phyloP scores from a whole-genome alignment of 2,797 vertebrate genomes.

The Poeciliopsis infans region DNA sequence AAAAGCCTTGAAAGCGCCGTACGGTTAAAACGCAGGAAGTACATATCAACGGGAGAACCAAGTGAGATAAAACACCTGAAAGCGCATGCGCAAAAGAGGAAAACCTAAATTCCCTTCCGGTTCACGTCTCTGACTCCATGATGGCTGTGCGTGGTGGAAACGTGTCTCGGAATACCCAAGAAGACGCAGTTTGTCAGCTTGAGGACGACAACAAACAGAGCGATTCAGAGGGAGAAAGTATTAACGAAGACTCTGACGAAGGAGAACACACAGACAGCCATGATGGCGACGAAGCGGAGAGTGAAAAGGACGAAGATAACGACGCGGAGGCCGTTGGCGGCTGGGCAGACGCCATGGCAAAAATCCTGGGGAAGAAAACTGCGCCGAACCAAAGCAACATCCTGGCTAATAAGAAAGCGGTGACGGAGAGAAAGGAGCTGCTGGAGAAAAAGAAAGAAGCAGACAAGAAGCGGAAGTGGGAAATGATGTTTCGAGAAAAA shows the following conservation, averaged over 20 bases:
- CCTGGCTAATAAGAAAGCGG: conserved; percentile 87
- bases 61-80: neutral
- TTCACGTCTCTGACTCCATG: neutral
- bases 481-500: conserved; percentile 93
- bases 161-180: neutral
- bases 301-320: conserved; percentile 3
- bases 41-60: neutral
- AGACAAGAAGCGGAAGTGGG: conserved; percentile 89
- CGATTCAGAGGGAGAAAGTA: conserved; percentile 29
- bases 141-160: neutral
- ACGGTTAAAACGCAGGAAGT: neutral
- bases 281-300: conserved; percentile 21
- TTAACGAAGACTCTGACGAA: conserved; percentile 6
- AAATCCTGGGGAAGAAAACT: conserved; percentile 7
- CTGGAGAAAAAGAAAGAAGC: conserved; percentile 87
- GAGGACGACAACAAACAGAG: conserved; percentile 15
- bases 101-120: neutral
- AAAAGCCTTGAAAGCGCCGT: neutral
- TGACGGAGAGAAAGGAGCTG: conserved; percentile 79
- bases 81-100: neutral
- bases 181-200: neutral
- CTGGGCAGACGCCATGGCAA: conserved; percentile 81
- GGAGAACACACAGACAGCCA: neutral
- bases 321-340: conserved; percentile 73
- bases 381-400: conserved; percentile 67